A percentile compares a stretch with the other conserved stretches of the same genome.
These are phyloP conservation scores for Pipistrellus pygmaeus DNA, from an alignment of 2,797 vertebrate species.

Conservation along the genomic window DNA sequence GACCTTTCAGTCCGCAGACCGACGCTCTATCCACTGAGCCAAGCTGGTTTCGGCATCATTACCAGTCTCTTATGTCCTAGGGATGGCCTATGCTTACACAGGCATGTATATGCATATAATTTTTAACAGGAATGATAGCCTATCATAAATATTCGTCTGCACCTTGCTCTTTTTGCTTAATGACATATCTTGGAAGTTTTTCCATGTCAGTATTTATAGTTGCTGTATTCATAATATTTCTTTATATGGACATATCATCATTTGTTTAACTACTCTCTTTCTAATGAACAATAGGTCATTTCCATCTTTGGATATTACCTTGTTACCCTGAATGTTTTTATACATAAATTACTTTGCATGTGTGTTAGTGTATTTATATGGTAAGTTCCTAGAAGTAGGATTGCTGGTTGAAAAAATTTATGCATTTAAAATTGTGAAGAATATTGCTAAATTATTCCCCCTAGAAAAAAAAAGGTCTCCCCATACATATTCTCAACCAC, in stretches of 20 bases:
- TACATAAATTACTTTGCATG: background rate
- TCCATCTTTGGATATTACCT: slow-evolving; percentile 39
- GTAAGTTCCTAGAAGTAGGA: slow-evolving; percentile 50
- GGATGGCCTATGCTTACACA: background rate
- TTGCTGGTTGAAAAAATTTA: slow-evolving; percentile 41
- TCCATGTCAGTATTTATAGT: background rate
- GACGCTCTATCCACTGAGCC: too few species aligned
- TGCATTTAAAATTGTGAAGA: background rate
- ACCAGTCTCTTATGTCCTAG: background rate
- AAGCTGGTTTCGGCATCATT: background rate
- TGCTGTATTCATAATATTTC: slow-evolving; percentile 21
- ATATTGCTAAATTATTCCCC: background rate
- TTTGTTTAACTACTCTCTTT: background rate
- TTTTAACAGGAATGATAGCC: background rate
- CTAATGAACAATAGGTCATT: background rate
- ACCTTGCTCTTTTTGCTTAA: slow-evolving; percentile 18
- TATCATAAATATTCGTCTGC: background rate
- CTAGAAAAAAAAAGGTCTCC: background rate
- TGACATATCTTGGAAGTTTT: background rate
- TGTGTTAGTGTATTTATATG: background rate
- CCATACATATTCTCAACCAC: background rate
- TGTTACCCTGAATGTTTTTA: background rate
- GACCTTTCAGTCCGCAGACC: too few species aligned
- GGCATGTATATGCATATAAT: background rate
- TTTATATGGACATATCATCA: background rate